Percentiles rank a stretch among this genome's conserved stretches.
These are phyloP conservation scores for Cyclargus thomasi DNA, from an alignment of 1,140 invertebrate genomes.

Conservation along the genomic window DNA sequence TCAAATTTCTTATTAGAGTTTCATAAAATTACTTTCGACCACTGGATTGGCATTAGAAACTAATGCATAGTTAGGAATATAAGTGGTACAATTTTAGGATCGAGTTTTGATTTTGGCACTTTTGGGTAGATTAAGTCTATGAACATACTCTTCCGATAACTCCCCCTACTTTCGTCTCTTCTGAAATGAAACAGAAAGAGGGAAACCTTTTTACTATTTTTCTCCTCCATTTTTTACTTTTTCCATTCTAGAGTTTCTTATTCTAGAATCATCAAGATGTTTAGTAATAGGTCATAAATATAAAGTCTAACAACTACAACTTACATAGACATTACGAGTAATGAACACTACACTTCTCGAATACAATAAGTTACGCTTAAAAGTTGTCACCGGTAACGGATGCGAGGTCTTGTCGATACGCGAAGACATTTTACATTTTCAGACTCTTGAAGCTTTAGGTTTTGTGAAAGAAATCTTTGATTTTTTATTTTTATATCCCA, in stretches of 20 bases:
- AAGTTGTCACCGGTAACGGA: background rate
- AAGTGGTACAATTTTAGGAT: background rate
- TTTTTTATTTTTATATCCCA: too few relatives aligned
- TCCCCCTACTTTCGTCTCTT: background rate
- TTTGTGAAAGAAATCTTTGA: too few relatives aligned
- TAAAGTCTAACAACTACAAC: background rate
- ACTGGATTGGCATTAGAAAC: too few relatives aligned
- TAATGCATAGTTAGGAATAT: background rate
- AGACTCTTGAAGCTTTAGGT: too few relatives aligned
- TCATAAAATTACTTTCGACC: too few relatives aligned
- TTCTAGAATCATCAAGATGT: background rate
- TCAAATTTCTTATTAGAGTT: too few relatives aligned
- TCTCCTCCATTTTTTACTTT: background rate
- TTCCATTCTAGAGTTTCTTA: too few relatives aligned
- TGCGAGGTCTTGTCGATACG: too few relatives aligned
- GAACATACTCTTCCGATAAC: background rate
- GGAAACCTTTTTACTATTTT: background rate
- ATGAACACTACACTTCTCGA: background rate
- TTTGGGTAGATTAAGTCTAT: background rate
- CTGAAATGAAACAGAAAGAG: background rate
- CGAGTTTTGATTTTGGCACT: background rate
- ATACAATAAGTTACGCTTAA: background rate
- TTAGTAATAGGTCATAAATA: background rate
- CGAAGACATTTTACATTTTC: too few relatives aligned
- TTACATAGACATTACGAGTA: background rate